A percentile compares a stretch with the other conserved stretches of the same genome.
phyloP scores from a whole-genome alignment of 2,797 vertebrate genomes.

The Otolemur crassicaudatus region DNA sequence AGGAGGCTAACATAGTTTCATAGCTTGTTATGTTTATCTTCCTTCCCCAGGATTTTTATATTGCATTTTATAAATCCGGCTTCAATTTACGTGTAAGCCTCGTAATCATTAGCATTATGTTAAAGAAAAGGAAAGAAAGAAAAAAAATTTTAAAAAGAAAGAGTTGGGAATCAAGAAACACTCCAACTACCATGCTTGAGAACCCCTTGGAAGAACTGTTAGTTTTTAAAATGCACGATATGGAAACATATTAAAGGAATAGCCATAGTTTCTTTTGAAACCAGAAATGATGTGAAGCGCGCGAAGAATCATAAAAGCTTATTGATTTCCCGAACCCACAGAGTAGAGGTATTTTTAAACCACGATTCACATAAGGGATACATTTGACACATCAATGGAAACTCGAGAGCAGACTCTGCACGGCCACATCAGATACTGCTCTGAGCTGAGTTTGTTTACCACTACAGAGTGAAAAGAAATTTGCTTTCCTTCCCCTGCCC shows the following conservation, averaged over 20 bases:
- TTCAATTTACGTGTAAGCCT: conserved; percentile 74
- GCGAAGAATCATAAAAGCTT: conserved; percentile 80
- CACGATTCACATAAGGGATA: conserved; percentile 72
- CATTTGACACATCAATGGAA: conserved; percentile 81
- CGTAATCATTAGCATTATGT: conserved; percentile 70
- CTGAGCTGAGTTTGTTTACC: conserved; percentile 57
- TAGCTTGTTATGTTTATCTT: conserved; percentile 79
- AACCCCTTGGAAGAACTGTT: conserved; percentile 55
- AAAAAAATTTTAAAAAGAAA: not conserved
- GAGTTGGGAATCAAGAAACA: not conserved
- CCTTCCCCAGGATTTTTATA: conserved; percentile 73
- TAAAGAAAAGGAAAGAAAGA: not conserved
- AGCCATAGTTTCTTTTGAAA: conserved; percentile 79
- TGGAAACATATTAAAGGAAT: conserved; percentile 74
- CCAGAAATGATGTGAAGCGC: conserved; percentile 80
- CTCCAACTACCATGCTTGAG: conserved; percentile 46
- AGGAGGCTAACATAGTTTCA: conserved; percentile 62
- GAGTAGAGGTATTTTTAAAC: conserved; percentile 66
- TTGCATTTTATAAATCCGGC: conserved; percentile 79
- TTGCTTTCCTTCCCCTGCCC: conserved; percentile 71
- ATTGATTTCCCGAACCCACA: conserved; percentile 71
- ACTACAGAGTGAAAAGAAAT: conserved; percentile 76
- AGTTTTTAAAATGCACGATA: conserved; percentile 67
- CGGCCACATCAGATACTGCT: conserved; percentile 72
- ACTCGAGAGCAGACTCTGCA: conserved; percentile 64